Conservation (phyloP, 2,113 vertebrate species). For the Neolamprologus sp. region DNA sequence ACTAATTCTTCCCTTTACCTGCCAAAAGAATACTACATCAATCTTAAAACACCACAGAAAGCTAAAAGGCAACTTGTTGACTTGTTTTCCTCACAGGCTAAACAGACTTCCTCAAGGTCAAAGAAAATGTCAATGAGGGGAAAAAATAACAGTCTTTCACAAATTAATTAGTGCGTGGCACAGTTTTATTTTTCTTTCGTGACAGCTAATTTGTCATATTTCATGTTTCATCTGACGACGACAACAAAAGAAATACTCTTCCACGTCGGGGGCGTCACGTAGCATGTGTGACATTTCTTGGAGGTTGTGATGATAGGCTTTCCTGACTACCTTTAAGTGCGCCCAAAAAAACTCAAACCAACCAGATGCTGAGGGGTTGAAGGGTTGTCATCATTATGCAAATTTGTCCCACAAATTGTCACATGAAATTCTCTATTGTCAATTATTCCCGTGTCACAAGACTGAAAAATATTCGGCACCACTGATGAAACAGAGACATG, state of each 20-base stretch:
- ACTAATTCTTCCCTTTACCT: not conserved
- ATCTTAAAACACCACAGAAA: not conserved
- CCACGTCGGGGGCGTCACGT: not conserved
- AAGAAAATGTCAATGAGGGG: not conserved
- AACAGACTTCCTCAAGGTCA: conserved; percentile 8
- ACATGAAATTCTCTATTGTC: not conserved
- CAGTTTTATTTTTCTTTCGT: not conserved
- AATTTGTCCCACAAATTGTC: not conserved
- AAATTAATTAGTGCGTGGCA: not conserved
- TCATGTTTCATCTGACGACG: not conserved
- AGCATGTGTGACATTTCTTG: not conserved
- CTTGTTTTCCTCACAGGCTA: not conserved
- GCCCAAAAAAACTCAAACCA: not conserved
- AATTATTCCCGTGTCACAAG: not conserved
- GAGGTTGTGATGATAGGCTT: not conserved
- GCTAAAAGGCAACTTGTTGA: not conserved
- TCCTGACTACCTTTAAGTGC: not conserved
- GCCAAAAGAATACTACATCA: not conserved
- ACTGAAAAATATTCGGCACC: not conserved
- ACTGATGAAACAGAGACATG: not conserved
- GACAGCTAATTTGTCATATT: not conserved
- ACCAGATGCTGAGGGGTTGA: not conserved
- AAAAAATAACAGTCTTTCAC: not conserved
- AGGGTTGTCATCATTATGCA: not conserved
- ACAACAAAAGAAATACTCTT: not conserved